Base-by-base conservation (phyloP, 2,888 invertebrate genomes). In the Ophioninae sp. region DNA sequence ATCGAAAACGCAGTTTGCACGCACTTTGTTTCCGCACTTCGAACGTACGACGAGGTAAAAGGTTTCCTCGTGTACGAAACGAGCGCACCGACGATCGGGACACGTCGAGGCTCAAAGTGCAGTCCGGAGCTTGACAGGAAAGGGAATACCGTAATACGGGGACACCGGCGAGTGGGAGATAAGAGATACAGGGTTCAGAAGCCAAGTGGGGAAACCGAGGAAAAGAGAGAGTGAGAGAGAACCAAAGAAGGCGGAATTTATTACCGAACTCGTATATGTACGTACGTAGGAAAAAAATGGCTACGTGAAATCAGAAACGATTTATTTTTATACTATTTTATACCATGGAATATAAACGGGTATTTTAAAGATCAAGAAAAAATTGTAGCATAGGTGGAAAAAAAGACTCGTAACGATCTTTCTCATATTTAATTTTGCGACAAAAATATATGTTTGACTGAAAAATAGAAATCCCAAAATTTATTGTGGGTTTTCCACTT, bases 1-100 rank as follows among this genome's bases (percentile, higher is more conserved):
- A 90, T 90, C 89, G 88, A 89, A 82, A 85, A 81, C 67, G 85
- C 82, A 82, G 82, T 79, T 83, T 85, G 85, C 85, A 86, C 85
- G 86, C 86, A 87, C 86, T 89, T 87, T 88, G 78, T 81, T 69
- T 77, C 69, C 41, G 77, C 75, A 72, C 51, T 44, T 44, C 51
- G 51, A 17, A 51, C 51, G 6, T 22, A 64, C 30, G 44, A 51
- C 20, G 65, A 65, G 37, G 51, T 44, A 30, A 64, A 22, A 44
- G 71, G 23, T 37, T 61, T 68, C 58, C 81, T 17, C 67, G 58
- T 76, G 69, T 71, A 71, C 63, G 67, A 79, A 82, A 79, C 80
- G 83, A 76, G 65, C 58, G 37, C 56, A 17, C 56, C 37, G 65
- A 58, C 30, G 77, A 17, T 13, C 10, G 13, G 13, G 13, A 13